A percentile compares a stretch with the other conserved stretches of the same genome.
phyloP scores from a whole-genome alignment of 2,888 invertebrate genomes.

The Synanthedon vespiformis region DNA sequence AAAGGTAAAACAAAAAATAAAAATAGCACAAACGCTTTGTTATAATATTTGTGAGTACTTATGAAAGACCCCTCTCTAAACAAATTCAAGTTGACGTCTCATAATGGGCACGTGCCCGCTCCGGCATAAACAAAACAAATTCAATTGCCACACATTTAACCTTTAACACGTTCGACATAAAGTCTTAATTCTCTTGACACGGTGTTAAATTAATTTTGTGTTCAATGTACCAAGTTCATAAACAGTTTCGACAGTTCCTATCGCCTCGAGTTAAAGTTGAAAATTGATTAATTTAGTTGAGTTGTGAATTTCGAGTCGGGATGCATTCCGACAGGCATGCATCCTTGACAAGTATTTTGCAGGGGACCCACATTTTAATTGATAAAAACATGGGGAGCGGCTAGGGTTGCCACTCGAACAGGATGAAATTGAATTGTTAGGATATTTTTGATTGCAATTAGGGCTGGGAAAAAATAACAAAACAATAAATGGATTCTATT shows the following conservation, averaged over 20 bases:
- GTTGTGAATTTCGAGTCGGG: neutral
- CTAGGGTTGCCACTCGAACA: neutral
- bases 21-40: too few species aligned
- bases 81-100: neutral
- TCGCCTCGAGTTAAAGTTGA: conserved; percentile 6
- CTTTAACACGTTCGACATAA: conserved; percentile 30
- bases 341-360: conserved; percentile 20
- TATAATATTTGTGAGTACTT: neutral
- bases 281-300: conserved; percentile 6
- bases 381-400: conserved; percentile 33
- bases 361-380: conserved; percentile 42
- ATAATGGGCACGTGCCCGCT: neutral
- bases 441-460: neutral
- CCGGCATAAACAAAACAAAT: neutral
- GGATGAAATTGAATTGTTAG: neutral
- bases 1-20: too few species aligned
- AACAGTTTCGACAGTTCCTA: conserved; percentile 2
- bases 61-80: neutral
- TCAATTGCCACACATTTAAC: conserved; percentile 26
- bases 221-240: neutral
- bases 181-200: conserved; percentile 34
- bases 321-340: conserved; percentile 13
- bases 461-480: neutral
- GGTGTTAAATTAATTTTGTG: conserved; percentile 14
- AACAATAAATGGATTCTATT: neutral